These are phyloP conservation scores for Aporophyla nigra DNA, from an alignment of 2,888 invertebrate species.

Conservation along the genomic window DNA sequence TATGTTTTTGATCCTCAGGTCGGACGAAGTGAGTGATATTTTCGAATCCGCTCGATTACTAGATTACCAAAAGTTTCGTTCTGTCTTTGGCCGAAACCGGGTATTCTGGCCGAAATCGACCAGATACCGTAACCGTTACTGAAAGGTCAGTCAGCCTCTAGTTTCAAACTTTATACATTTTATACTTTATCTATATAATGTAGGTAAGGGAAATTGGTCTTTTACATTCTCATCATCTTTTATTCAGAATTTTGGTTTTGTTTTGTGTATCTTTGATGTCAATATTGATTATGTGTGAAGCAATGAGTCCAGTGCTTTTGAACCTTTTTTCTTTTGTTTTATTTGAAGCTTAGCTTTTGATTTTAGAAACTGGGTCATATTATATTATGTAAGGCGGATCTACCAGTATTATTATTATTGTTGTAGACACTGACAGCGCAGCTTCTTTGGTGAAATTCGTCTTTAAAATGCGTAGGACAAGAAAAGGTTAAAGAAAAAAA, in stretches of 20 bases:
- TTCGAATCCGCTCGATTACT: background rate
- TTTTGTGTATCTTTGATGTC: conserved; percentile 41
- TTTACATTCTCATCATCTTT: conserved; percentile 58
- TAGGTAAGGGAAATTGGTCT: conserved; percentile 64
- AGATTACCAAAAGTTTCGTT: background rate
- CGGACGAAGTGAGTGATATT: background rate
- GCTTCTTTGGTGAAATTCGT: background rate
- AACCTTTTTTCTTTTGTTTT: conserved; percentile 23
- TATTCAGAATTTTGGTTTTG: conserved; percentile 31
- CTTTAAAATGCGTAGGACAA: too few relatives aligned
- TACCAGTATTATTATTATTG: background rate
- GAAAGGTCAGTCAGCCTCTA: background rate
- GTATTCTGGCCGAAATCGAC: background rate
- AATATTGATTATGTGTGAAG: conserved; percentile 41
- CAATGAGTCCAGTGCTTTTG: background rate
- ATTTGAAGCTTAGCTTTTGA: background rate
- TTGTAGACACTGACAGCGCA: background rate
- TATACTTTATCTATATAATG: conserved; percentile 49
- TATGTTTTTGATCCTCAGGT: background rate
- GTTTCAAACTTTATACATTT: conserved; percentile 39
- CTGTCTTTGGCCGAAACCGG: background rate
- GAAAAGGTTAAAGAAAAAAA: background rate
- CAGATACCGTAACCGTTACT: background rate
- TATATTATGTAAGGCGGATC: background rate
- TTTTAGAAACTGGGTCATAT: background rate